Conservation (phyloP, 2,888 invertebrate genomes). For the Sminthurinus aureus region DNA sequence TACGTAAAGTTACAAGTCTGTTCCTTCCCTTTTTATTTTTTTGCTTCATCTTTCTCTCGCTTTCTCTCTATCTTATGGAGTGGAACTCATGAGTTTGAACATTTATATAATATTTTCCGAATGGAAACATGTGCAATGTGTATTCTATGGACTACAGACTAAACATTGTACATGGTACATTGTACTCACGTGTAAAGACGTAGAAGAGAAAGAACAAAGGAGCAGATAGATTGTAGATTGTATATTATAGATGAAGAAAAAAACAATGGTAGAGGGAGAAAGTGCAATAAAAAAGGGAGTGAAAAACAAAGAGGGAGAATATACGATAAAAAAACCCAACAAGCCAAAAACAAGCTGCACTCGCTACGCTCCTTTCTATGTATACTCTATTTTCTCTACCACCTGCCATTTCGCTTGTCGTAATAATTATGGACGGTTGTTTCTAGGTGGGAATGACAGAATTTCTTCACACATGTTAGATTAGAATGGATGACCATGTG, state of each 20-base stretch:
- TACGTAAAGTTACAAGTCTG: too few relatives aligned
- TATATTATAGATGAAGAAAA: background rate
- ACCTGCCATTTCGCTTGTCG: too few relatives aligned
- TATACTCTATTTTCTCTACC: too few relatives aligned
- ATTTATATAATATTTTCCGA: slow-evolving; percentile 12
- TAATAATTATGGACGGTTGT: slow-evolving; percentile 22
- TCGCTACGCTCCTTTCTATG: too few relatives aligned
- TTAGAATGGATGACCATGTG: slow-evolving; percentile 34
- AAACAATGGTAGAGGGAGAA: background rate
- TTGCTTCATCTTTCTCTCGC: background rate
- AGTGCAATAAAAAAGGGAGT: background rate
- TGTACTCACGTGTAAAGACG: too few relatives aligned
- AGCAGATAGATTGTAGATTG: too few relatives aligned
- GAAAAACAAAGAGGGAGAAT: slow-evolving; percentile 7
- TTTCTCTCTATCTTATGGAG: slow-evolving; percentile 16
- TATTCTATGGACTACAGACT: too few relatives aligned
- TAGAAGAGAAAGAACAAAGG: too few relatives aligned
- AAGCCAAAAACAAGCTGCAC: background rate
- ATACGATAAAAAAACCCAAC: background rate
- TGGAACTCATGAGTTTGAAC: slow-evolving; percentile 23
- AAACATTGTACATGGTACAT: too few relatives aligned
- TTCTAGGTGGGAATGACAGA: slow-evolving; percentile 1
- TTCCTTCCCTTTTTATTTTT: too few relatives aligned
- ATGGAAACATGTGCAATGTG: background rate
- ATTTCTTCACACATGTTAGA: slow-evolving; percentile 20